A percentile compares a stretch with the other conserved stretches of the same genome.
phyloP scores from a whole-genome alignment of 2,888 invertebrate genomes.

The Lepidocyrtoides sp. region DNA sequence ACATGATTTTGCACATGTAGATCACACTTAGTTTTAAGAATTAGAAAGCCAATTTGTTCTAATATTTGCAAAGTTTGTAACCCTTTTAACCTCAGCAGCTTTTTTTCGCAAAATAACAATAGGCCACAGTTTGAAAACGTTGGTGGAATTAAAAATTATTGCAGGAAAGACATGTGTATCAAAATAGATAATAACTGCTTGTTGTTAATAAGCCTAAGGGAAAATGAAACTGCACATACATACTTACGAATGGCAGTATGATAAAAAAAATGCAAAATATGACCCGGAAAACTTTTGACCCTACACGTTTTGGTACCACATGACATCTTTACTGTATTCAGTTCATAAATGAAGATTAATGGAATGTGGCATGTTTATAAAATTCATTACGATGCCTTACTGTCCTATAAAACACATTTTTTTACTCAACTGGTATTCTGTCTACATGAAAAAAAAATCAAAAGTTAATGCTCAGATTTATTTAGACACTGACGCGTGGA shows the following conservation, averaged over 20 bases:
- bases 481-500: background rate
- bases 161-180: no score
- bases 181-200: background rate
- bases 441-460: slow-evolving; percentile 23
- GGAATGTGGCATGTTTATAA: background rate
- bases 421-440: background rate
- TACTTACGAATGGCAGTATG: background rate
- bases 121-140: background rate
- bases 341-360: background rate
- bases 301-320: background rate
- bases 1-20: no score
- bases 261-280: slow-evolving; percentile 53
- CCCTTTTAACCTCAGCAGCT: no score
- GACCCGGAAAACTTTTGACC: slow-evolving; percentile 79
- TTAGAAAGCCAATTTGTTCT: no score
- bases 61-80: no score
- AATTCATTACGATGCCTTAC: background rate
- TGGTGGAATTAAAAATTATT: background rate
- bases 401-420: slow-evolving; percentile 20
- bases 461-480: background rate
- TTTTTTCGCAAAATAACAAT: no score
- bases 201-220: background rate
- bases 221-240: slow-evolving; percentile 49
- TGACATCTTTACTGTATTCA: background rate
- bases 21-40: no score